Evolutionary conservation across 1,140 invertebrate genomes (phyloP).

Genomic region (Sarcophaga peregrina): DNA sequence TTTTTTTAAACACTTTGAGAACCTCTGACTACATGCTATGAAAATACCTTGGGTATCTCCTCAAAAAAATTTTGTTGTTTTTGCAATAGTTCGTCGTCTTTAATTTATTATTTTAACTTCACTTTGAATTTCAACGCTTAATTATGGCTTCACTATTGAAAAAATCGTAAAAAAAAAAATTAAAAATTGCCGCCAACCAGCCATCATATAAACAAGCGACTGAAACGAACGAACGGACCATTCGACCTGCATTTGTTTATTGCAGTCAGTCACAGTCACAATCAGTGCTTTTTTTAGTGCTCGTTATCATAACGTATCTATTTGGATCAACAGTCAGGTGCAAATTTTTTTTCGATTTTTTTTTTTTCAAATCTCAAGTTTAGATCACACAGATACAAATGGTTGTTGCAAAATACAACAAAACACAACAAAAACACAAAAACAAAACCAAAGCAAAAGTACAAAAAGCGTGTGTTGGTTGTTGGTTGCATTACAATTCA

Average conservation of each 20-base stretch:
- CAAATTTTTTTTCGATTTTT: neutral
- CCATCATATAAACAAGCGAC: neutral
- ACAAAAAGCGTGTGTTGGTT: neutral
- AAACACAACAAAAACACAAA: no score
- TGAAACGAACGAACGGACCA: neutral
- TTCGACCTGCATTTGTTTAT: neutral
- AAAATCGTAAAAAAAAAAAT: constrained; percentile 2
- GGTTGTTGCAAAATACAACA: no score
- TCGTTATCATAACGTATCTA: constrained; percentile 1
- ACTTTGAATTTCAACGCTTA: constrained; percentile 35
- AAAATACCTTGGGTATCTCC: neutral
- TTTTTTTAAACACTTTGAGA: no score
- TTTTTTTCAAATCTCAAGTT: constrained; percentile 25
- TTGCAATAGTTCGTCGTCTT: neutral
- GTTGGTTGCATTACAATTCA: neutral
- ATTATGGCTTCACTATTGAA: constrained; percentile 17
- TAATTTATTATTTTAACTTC: constrained; percentile 28
- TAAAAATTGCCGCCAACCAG: neutral
- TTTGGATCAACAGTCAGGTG: constrained; percentile 34
- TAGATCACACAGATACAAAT: neutral
- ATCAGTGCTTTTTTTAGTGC: neutral
- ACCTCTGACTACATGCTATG: neutral
- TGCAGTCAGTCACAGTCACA: no score
- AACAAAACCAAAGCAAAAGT: neutral
- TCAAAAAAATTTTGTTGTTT: no score